Conservation (phyloP, 2,113 vertebrate species). For the Marmota monax region DNA sequence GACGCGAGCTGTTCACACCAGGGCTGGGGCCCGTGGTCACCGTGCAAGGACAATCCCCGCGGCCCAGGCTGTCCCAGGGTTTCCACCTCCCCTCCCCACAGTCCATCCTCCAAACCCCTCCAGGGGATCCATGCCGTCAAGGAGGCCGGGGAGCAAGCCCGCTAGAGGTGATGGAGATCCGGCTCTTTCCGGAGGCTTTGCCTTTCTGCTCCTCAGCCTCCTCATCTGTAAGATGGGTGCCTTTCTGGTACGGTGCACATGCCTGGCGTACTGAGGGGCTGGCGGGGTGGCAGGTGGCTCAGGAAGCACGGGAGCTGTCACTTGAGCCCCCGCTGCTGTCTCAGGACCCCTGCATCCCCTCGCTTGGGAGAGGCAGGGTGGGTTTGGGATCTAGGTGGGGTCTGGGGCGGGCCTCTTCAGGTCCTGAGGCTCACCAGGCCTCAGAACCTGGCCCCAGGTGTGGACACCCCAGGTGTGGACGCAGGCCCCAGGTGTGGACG, state of each 20-base stretch:
- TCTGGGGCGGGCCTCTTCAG: background rate
- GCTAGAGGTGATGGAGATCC: background rate
- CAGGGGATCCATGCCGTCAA: fast-evolving
- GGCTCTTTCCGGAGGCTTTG: background rate
- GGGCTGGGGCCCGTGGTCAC: background rate
- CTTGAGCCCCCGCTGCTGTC: too few species aligned
- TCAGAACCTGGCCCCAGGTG: background rate
- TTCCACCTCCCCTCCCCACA: fast-evolving
- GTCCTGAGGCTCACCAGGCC: background rate
- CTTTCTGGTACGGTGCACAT: too few species aligned
- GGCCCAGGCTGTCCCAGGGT: background rate
- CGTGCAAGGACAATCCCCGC: background rate
- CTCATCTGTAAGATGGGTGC: background rate
- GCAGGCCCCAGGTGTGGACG: too few species aligned
- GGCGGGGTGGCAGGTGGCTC: background rate
- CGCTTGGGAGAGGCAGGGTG: fast-evolving
- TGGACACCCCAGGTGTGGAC: too few species aligned
- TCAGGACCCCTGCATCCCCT: background rate
- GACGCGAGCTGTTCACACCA: background rate
- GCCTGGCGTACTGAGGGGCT: background rate
- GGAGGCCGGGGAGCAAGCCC: background rate
- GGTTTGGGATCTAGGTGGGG: background rate
- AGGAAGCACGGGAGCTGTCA: background rate
- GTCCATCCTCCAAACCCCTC: background rate
- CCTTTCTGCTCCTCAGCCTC: background rate